Evolutionary conservation across 1,140 invertebrate species (phyloP), one percentile per base, ranked within the genome.

Genomic region (Pseudomyrmex sp.): DNA sequence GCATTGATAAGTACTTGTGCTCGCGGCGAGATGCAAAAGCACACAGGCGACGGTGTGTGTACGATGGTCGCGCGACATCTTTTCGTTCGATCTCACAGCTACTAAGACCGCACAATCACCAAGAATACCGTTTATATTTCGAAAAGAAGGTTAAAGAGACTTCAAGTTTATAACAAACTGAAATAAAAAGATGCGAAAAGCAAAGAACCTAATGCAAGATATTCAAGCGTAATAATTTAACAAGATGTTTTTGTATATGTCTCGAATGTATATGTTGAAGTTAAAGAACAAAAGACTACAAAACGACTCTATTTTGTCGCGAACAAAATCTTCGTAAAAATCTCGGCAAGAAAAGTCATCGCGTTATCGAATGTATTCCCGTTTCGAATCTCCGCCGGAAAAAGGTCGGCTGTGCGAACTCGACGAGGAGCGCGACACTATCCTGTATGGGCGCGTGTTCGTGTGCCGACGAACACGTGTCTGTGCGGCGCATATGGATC

Each of bases 1-100:
- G 73, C 82, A 87, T 73, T 82, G 86, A 82, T 85, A 88, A 88
- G 76, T 88, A 85, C 46, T 18, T 46, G 70, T 84, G 59, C 61
- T 73, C 52, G 35, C 8, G 23, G 18, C 58, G 50, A 75, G 68
- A 80, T 72, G 52, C 52, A 23, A 20, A 8, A 48, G 80, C 76
- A 77, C 63, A 35, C 72, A 52, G 12, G 13, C n/a, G n/a, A 74
- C 8, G 35, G 35, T 35, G 35, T 63, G 35, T 12, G 12, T 10
- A 12, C n/a, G n/a, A 58, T 58, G n/a, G 13, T 68, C 56, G 12
- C 58, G 5, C 18, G 23, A 54, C 9, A 18, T 13, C 4, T 20
- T 61, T 63, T 48, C 5, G 46, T 52, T 20, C 23, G 50, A 35
- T 70, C 66, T 35, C 35, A 15, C 44, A 1, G 20, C 72, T 23